Percentiles rank a stretch among this genome's conserved stretches.
Conservation (phyloP, 2,888 invertebrate species). For the Elaeidobius kamerunicus region DNA sequence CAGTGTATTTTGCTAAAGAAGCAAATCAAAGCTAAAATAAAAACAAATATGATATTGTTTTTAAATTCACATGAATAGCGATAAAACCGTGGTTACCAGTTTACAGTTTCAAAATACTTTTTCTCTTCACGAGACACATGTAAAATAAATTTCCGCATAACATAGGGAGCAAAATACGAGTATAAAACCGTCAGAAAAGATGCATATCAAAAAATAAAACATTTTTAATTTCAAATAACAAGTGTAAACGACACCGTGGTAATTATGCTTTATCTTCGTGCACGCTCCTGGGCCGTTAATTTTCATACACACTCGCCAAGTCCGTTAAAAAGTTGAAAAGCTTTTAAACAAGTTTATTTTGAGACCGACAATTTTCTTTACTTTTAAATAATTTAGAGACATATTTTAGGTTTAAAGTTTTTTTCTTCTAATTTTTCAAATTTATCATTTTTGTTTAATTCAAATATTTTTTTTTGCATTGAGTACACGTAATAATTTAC, state of each 20-base stretch:
- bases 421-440: too few species aligned
- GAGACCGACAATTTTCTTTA: constrained; percentile 10
- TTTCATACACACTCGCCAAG: constrained; percentile 49
- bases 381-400: constrained; percentile 15
- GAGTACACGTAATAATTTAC: too few species aligned
- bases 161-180: constrained; percentile 5
- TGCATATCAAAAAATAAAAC: constrained; percentile 37
- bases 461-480: too few species aligned
- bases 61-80: too few species aligned
- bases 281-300: constrained; percentile 48
- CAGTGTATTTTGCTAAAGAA: too few species aligned
- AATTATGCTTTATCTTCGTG: constrained; percentile 50
- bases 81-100: too few species aligned
- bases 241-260: constrained; percentile 53
- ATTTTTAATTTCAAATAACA: constrained; percentile 52
- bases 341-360: constrained; percentile 31
- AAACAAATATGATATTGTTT: too few species aligned
- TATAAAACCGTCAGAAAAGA: constrained; percentile 25
- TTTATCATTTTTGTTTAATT: too few species aligned
- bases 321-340: constrained; percentile 40
- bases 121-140: neutral
- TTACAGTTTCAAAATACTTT: too few species aligned
- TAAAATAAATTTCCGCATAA: constrained; percentile 10
- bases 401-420: too few species aligned
- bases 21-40: too few species aligned